Evolutionary conservation across 2,797 vertebrate genomes (phyloP), one percentile per base, ranked within the genome.

Genomic region (Anisognathus igniventris): DNA sequence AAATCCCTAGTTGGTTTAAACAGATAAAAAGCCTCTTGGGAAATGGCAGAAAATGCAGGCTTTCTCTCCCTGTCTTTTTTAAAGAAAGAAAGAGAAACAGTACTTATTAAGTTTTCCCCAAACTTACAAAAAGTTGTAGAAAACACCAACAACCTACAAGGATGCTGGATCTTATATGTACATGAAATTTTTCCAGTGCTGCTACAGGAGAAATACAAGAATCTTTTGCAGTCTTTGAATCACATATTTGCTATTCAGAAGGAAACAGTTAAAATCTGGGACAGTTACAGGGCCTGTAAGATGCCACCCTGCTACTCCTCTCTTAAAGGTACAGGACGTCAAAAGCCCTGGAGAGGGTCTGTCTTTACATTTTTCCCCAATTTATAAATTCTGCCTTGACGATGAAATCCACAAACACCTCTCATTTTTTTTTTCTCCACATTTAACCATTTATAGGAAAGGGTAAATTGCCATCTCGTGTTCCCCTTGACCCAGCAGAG

Each of bases 1-100:
- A 97, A 97, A 98, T 95, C 97, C 96, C 93, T 96, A 94, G 96
- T 97, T 98, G 96, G 83, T 97, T 96, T 97, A 97, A 98, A 96
- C 90, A 97, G 95, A 97, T 97, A 96, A 97, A 97, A 97, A 95
- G 92, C 84, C 95, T 95, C 81, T 79, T 94, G 94, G 90, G 92
- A 96, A 97, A 95, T 90, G 60, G 73, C 37, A 90, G 70, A 96
- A 98, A 97, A 96, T 60, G 64, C 91, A 95, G 71, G 50, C 86
- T 93, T 97, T 96, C 84, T 95, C 86, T 75, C 85, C 33, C 25
- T 40, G 75, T 89, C 88, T 80, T 64, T 84, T 80, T 77, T 95
- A 85, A 95, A 88, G 88, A 97, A 96, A 97, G 92, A 94, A 89
- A 92, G 67, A 79, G 70, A 88, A 92, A 87, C 42, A 86, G 86